Percentiles rank a stretch among this genome's conserved stretches.
These are phyloP conservation scores for Myotis davidii DNA, from an alignment of 2,113 vertebrate species.

Conservation along the genomic window DNA sequence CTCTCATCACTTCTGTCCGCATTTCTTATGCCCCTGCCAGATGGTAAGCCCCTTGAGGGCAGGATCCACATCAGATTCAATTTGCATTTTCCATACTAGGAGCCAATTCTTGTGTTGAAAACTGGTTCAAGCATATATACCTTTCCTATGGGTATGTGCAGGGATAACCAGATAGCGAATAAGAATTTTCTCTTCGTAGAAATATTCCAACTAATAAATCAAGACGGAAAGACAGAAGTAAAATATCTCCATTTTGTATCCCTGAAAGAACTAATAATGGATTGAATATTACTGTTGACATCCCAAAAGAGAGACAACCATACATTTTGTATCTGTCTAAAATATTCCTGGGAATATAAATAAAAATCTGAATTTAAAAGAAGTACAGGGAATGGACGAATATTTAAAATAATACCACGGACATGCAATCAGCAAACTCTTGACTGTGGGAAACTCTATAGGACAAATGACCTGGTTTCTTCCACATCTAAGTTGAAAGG, in stretches of 20 bases:
- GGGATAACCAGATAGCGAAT: neutral
- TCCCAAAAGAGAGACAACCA: neutral
- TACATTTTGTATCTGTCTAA: neutral
- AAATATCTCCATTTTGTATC: neutral
- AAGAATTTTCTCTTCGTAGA: neutral
- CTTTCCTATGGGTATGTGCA: neutral
- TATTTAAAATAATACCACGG: neutral
- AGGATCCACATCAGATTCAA: neutral
- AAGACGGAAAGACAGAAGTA: neutral
- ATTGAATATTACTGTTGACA: neutral
- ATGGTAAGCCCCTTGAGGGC: neutral
- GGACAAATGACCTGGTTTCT: neutral
- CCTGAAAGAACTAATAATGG: neutral
- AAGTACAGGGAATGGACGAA: neutral
- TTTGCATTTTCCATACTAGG: neutral
- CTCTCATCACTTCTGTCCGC: neutral
- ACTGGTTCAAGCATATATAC: neutral
- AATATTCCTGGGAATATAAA: neutral
- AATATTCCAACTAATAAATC: neutral
- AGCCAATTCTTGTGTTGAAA: neutral
- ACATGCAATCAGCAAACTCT: neutral
- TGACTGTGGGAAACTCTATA: neutral
- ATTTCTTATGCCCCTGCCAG: neutral
- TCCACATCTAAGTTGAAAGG: neutral
- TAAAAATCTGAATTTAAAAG: neutral